Conservation (phyloP, 1,140 invertebrate genomes). For the Chrysomallon squamiferum region DNA sequence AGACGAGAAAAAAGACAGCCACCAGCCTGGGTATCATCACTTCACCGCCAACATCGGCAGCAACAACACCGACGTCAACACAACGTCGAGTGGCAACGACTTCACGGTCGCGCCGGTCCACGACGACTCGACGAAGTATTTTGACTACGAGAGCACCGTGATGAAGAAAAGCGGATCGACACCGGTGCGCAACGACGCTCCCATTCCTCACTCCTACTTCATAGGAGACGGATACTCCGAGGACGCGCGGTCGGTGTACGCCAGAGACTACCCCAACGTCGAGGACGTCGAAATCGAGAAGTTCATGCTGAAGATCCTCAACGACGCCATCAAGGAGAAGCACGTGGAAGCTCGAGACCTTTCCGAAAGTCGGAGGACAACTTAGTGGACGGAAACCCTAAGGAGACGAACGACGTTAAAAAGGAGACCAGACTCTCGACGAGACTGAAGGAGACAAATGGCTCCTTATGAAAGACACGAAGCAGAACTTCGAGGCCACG, state of each 20-base stretch:
- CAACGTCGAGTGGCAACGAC: neutral
- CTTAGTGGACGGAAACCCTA: neutral
- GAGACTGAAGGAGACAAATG: neutral
- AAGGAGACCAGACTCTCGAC: neutral
- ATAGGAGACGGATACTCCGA: neutral
- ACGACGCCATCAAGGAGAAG: constrained; percentile 9
- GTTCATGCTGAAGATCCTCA: constrained; percentile 17
- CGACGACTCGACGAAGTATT: neutral
- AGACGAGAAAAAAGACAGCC: too few species aligned
- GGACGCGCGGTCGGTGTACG: neutral
- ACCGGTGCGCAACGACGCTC: neutral
- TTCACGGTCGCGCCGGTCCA: neutral
- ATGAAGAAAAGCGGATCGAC: neutral
- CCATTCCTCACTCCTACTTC: neutral
- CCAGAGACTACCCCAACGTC: constrained; percentile 4
- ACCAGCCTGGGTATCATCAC: neutral
- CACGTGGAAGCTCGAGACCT: neutral
- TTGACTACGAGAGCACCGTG: neutral
- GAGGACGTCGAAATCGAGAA: constrained; percentile 20
- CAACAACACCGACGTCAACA: neutral
- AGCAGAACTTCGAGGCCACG: neutral
- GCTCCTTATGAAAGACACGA: neutral
- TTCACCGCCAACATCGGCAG: neutral
- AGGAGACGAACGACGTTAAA: neutral
- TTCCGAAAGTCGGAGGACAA: neutral